Conservation (phyloP, 2,888 invertebrate genomes). For the Dicyrtomina minuta region DNA sequence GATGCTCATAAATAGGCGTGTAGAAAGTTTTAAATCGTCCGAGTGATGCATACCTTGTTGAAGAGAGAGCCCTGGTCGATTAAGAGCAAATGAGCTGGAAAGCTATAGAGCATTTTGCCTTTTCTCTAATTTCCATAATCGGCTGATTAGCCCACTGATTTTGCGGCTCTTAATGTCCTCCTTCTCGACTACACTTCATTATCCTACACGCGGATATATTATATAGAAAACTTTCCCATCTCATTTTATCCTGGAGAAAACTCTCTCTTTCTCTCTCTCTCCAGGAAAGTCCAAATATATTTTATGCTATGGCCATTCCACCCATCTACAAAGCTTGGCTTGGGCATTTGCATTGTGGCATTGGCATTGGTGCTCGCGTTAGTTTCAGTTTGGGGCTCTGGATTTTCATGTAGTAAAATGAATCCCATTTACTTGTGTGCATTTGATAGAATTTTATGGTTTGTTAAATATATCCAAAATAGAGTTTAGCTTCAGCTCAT, state of each 20-base stretch:
- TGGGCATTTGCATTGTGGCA: no score
- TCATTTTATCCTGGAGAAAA: constrained; percentile 8
- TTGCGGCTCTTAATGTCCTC: constrained; percentile 24
- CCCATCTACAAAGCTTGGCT: no score
- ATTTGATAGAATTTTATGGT: background rate
- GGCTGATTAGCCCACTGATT: constrained; percentile 17
- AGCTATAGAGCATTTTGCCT: constrained; percentile 1
- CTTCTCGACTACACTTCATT: constrained; percentile 21
- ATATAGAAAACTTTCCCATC: constrained; percentile 5
- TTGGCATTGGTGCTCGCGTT: no score
- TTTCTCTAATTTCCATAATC: constrained; percentile 29
- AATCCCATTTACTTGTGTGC: background rate
- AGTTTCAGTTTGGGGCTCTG: no score
- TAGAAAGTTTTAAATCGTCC: no score
- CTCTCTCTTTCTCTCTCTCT: background rate
- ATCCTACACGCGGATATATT: constrained; percentile 20
- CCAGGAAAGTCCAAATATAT: no score
- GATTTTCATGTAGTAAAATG: constrained; percentile 10
- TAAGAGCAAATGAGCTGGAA: constrained; percentile 29
- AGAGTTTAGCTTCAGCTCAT: no score
- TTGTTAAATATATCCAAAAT: no score
- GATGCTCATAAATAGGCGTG: no score
- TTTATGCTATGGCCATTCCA: no score
- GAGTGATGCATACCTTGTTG: constrained; percentile 14
- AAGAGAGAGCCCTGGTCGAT: constrained; percentile 20